Percentiles rank a stretch among this genome's conserved stretches.
Conservation (phyloP, 92 coral and sea anemone species). For the Ricordea florida region DNA sequence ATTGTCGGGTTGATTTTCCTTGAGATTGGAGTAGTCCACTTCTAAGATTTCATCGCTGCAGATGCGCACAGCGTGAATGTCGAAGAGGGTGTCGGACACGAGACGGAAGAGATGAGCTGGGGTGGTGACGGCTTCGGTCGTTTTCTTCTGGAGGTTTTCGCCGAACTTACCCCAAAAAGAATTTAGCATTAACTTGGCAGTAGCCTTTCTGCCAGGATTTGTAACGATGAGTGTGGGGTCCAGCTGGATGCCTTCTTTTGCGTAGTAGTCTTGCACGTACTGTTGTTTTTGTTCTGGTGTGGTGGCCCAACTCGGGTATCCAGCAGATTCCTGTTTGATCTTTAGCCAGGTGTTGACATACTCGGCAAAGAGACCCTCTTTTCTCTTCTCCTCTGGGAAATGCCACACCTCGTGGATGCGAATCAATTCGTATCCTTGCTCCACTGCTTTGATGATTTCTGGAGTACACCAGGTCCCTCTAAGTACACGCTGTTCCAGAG, state of each 20-base stretch:
- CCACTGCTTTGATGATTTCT: neutral
- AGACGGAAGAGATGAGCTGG: neutral
- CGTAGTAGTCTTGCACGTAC: neutral
- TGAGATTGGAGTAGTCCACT: rapidly evolving
- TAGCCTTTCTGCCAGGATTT: too few species aligned
- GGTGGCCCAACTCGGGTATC: neutral
- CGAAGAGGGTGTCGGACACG: neutral
- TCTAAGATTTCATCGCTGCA: too few species aligned
- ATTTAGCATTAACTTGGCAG: neutral
- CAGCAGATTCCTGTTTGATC: neutral
- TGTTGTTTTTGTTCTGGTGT: neutral
- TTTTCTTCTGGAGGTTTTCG: neutral
- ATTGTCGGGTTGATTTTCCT: neutral
- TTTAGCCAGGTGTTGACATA: neutral
- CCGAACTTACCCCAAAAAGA: neutral
- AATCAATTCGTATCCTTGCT: neutral
- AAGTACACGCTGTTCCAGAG: neutral
- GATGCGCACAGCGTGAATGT: too few species aligned
- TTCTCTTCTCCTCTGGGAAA: neutral
- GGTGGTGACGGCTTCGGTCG: neutral
- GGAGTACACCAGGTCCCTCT: constrained; percentile 1
- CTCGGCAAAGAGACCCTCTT: neutral
- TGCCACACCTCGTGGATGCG: neutral
- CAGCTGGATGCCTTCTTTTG: neutral
- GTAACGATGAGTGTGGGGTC: neutral